Base-by-base conservation (phyloP, 2,888 invertebrate species). In the Amblyteles armatorius region DNA sequence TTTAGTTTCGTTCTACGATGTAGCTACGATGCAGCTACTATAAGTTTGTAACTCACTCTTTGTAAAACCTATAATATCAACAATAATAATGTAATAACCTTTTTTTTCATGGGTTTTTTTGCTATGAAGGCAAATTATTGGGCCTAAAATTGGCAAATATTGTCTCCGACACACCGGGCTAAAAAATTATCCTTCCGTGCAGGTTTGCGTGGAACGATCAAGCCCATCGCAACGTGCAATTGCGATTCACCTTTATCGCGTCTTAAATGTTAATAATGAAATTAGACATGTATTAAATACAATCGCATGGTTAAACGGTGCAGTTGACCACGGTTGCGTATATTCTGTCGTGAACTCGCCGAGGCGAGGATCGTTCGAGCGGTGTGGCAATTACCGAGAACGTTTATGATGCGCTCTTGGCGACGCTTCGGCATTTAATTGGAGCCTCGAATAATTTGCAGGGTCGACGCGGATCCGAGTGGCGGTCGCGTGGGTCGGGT, bases 381-480 rank as follows among this genome's bases (percentile, higher is more conserved):
- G n/a, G 29, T 29, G 63, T n/a, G 16, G n/a, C 69, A 63, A 83
- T 79, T 79, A 52, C 69, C 33, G 22, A 16, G 13, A 50, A 44
- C 63, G 68, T 73, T 79, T 73, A 73, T 63, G 40, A 78, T 33
- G 55, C 36, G 29, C 50, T 60, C 50, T n/a, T 19, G 50, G 36
- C 60, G 67, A 69, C 69, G 67, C 80, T 78, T 88, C 87, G 84
- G 87, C 89, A 88, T 92, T 93, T 93, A 93, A 93, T 93, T 93
- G 92, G 91, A 89, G 89, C 88, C 87, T 86, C 87, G 88, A 92
- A 92, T 92, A 93, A 93, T 92, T 93, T 92, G 90, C 91, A 90
- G 90, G 79, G 68, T 48, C 82, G 72, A 72, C 63, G 44, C 13
- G 44, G 81, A 69, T 81, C 52, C 76, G 57, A 55, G 71, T 11